phyloP scores from a whole-genome alignment of 2,797 vertebrate species.

The Chaenodraco wilsoni region DNA sequence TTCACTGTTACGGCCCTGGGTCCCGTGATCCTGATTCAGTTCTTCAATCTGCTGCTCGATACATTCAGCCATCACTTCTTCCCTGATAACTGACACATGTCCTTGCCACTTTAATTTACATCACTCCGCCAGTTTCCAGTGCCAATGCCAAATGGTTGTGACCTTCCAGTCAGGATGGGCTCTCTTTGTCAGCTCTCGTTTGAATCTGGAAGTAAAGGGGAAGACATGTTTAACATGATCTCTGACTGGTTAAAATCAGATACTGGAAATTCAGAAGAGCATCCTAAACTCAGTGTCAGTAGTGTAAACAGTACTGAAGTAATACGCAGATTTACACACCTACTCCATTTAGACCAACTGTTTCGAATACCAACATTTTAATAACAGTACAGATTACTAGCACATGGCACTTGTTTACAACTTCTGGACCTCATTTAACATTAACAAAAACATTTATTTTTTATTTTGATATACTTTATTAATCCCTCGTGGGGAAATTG shows the following conservation, averaged over 20 bases:
- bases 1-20: neutral
- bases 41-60: neutral
- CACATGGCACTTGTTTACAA: neutral
- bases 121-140: slow-evolving; percentile 57
- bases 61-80: neutral
- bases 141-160: slow-evolving; percentile 70
- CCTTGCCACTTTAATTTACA: neutral
- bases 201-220: slow-evolving; percentile 54
- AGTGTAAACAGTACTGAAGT: neutral
- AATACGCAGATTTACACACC: neutral
- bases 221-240: neutral
- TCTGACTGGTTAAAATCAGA: neutral
- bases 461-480: too few relatives aligned
- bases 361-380: too few relatives aligned
- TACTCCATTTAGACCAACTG: too few relatives aligned
- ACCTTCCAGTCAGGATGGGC: slow-evolving; percentile 65
- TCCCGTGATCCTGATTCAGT: neutral
- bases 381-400: too few relatives aligned
- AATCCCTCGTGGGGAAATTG: too few relatives aligned
- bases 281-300: neutral
- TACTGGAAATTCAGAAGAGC: neutral
- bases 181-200: slow-evolving; percentile 54
- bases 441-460: neutral
- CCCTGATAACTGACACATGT: slow-evolving; percentile 1
- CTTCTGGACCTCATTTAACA: neutral